Conservation (phyloP, 2,797 vertebrate species). For the Xiphophorus birchmanni region DNA sequence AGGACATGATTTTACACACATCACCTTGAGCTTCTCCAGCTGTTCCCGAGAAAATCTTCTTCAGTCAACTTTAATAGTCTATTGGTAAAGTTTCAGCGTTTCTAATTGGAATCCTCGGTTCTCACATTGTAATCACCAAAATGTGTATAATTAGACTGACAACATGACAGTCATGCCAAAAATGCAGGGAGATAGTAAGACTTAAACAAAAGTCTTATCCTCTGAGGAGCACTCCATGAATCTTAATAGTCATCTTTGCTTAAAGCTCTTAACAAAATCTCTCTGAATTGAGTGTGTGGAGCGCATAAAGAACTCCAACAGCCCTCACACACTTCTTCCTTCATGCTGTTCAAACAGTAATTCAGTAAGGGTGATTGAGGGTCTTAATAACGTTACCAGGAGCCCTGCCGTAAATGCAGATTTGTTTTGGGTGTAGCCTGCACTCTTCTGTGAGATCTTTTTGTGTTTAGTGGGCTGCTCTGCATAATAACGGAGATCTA, state of each 20-base stretch:
- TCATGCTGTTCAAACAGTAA: constrained; percentile 35
- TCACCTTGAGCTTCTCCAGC: constrained; percentile 51
- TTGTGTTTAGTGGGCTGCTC: constrained; percentile 24
- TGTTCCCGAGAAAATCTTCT: constrained; percentile 41
- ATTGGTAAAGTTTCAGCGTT: constrained; percentile 37
- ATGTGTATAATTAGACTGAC: constrained; percentile 43
- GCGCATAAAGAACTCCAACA: constrained; percentile 16
- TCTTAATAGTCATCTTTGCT: constrained; percentile 30
- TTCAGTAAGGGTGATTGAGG: constrained; percentile 42
- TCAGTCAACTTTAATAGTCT: constrained; percentile 25
- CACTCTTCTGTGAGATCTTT: constrained; percentile 24
- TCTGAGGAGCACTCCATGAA: constrained; percentile 17
- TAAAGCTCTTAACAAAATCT: constrained; percentile 34
- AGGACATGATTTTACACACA: constrained; percentile 53
- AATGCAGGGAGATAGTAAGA: constrained; percentile 27
- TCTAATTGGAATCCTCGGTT: constrained; percentile 28
- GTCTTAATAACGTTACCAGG: constrained; percentile 41
- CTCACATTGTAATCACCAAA: constrained; percentile 42
- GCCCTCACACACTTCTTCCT: constrained; percentile 26
- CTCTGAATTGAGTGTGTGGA: constrained; percentile 24
- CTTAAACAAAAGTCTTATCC: constrained; percentile 31
- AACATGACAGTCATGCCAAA: constrained; percentile 37
- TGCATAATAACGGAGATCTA: constrained; percentile 42
- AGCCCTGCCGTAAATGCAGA: constrained; percentile 46
- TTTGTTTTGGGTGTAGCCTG: constrained; percentile 50